Base-by-base conservation (phyloP, 2,113 vertebrate species). In the Gallinago jamesoni region DNA sequence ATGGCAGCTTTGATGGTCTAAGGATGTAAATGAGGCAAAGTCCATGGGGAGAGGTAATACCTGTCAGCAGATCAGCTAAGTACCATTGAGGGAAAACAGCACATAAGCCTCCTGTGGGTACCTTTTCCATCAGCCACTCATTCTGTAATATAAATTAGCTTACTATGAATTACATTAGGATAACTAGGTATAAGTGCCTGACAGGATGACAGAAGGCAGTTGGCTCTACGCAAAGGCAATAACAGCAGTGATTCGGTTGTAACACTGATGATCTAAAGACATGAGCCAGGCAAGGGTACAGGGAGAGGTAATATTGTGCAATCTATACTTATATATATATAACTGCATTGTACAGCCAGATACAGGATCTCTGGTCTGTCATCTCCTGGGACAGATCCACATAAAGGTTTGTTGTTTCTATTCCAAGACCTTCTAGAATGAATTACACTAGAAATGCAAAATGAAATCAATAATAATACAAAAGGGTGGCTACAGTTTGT, bases 151-250 rank as follows among this genome's bases (percentile, higher is more conserved):
- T 39, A 93, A 89, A 93, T 92, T 92, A 91, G 72, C 69, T 94
- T 94, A 94, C 94, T 92, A 91, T 81, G 95, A 94, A 96, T 96
- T 64, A 56, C 73, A 81, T 94, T 87, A 92, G 86, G 72, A 93
- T 47, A 94, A 89, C 35, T 68, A 85, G 84, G 47, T 52, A 4
- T 59, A 94, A 95, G 89, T 92, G 95, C 52, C 56, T 96, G 96
- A 75, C 69, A 89, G 64, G 84, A 72, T 77, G 89, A 84, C 87
- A 77, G 84, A 86, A 89, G 77, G 86, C 84, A 91, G 82, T 59
- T 64, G 81, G 84, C 89, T 76, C 62, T 53, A 15, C 1, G 2
- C 81, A 76, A 53, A 91, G 74, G 84, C 87, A 70, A 1, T 69
- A 89, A 16, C 39, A 86, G 83, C 50, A 86, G 50, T 0, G 0